phyloP scores from a whole-genome alignment of 2,113 vertebrate species.

The Conger conger region DNA sequence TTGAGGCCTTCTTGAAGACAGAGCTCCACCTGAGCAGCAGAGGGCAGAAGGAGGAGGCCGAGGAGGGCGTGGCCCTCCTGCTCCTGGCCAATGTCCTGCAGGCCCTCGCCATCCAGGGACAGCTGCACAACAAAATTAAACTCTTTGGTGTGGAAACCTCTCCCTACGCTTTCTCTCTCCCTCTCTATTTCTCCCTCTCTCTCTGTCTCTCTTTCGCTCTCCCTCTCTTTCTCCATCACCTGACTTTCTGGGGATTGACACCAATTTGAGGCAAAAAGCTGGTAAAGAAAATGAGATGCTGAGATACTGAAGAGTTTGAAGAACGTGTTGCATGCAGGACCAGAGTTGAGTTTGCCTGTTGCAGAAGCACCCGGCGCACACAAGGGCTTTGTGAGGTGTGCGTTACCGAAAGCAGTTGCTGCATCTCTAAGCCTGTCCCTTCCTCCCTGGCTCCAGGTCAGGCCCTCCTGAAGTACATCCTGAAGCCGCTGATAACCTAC shows the following conservation, averaged over 20 bases:
- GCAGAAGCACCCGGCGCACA: no score
- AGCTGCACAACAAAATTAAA: constrained; percentile 82
- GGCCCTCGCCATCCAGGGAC: constrained; percentile 84
- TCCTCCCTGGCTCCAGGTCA: constrained; percentile 69
- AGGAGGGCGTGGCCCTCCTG: constrained; percentile 23
- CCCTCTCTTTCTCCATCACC: not conserved
- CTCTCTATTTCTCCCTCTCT: not conserved
- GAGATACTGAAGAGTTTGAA: no score
- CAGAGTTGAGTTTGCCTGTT: not conserved
- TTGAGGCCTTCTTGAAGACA: constrained; percentile 71
- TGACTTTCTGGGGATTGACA: not conserved
- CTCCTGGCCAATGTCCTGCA: constrained; percentile 76
- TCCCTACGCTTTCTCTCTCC: not conserved
- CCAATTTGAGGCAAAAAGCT: not conserved
- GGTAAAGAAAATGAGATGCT: not conserved
- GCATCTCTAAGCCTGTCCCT: not conserved
- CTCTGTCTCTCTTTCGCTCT: not conserved
- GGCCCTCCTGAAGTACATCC: constrained; percentile 80
- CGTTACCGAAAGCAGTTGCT: not conserved
- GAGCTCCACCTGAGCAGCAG: constrained; percentile 72
- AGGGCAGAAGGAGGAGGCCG: constrained; percentile 54
- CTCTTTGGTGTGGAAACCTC: constrained; percentile 79
- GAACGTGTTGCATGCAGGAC: not conserved
- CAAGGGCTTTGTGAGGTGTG: not conserved
- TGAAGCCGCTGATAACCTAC: constrained; percentile 79